Evolutionary conservation across 2,888 invertebrate species (phyloP), one percentile per base, ranked within the genome.

Genomic region (Yponomeuta evonymella): DNA sequence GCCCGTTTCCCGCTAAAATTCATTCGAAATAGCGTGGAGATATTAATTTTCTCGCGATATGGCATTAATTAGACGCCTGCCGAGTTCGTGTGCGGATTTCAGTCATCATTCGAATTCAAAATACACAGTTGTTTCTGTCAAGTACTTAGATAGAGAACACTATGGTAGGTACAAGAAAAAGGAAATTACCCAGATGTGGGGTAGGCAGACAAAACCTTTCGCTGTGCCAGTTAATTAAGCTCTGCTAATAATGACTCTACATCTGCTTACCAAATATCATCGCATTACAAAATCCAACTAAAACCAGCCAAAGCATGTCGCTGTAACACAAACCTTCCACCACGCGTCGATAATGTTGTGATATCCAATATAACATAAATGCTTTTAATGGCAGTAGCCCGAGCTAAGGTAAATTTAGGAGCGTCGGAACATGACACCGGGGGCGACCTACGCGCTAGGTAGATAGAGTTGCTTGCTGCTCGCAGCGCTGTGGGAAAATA

Each of bases 401-500:
- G 79, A 78, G 51, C 84, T 81, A 89, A 90, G 89, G 90, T 90
- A 91, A 90, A 91, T 90, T 90, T 91, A 91, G 90, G 90, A 90
- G 90, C 87, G 90, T 86, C 82, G 89, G 76, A 87, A 90, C 78
- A 73, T 73, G 86, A 91, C 76, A 88, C 88, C 81, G 76, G 72
- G 43, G 72, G 73, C 85, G 82, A 82, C 86, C 86, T 84, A 85
- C 87, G 86, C 84, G 79, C 80, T 58, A 58, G 51, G 43, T 43
- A 6, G 15, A 2, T 58, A 15, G 15, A 64, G 29, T 64, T 23
- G 64, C 51, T 64, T 68, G 72, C 72, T 72, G 70, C 69, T n/a
- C 11, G 29, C 64, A 66, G 51, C 71, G 23, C 51, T 36, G 63
- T 63, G 68, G 68, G 51, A 58, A 68, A 68, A 48, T 63, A 69